phyloP scores from a whole-genome alignment of 2,113 vertebrate genomes.

The Thunnus thynnus region DNA sequence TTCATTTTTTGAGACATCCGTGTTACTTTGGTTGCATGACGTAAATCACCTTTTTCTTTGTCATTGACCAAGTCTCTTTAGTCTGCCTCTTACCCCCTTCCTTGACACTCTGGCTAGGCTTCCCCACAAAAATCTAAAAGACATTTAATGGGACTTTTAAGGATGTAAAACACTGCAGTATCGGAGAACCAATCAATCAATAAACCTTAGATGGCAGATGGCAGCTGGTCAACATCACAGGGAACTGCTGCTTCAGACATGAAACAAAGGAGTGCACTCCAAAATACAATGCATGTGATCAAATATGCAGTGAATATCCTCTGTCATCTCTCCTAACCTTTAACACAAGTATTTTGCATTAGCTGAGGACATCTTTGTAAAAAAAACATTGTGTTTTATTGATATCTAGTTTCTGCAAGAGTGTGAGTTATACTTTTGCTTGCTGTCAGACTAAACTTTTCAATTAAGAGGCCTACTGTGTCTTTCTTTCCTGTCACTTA shows the following conservation, averaged over 20 bases:
- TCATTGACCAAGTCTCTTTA: too few species aligned
- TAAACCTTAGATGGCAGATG: neutral
- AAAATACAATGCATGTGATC: slow-evolving; percentile 2
- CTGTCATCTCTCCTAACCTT: slow-evolving; percentile 5
- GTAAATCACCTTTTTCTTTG: too few species aligned
- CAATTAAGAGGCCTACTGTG: neutral
- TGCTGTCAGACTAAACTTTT: slow-evolving; percentile 5
- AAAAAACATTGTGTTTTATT: neutral
- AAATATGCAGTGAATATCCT: slow-evolving; percentile 12
- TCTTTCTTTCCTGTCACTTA: neutral
- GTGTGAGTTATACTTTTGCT: neutral
- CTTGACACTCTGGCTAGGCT: too few species aligned
- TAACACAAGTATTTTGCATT: slow-evolving; percentile 7
- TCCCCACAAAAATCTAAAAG: too few species aligned
- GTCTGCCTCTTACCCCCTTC: too few species aligned
- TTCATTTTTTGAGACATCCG: too few species aligned
- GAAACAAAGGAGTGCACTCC: neutral
- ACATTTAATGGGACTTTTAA: too few species aligned
- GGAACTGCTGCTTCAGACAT: neutral
- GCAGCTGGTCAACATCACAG: neutral
- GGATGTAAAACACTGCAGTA: neutral
- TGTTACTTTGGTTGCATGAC: too few species aligned
- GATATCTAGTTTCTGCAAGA: neutral
- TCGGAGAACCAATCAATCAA: slow-evolving; percentile 14
- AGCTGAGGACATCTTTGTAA: neutral